phyloP scores from a whole-genome alignment of 2,888 invertebrate genomes.

The Scaptomyza caliginosa region DNA sequence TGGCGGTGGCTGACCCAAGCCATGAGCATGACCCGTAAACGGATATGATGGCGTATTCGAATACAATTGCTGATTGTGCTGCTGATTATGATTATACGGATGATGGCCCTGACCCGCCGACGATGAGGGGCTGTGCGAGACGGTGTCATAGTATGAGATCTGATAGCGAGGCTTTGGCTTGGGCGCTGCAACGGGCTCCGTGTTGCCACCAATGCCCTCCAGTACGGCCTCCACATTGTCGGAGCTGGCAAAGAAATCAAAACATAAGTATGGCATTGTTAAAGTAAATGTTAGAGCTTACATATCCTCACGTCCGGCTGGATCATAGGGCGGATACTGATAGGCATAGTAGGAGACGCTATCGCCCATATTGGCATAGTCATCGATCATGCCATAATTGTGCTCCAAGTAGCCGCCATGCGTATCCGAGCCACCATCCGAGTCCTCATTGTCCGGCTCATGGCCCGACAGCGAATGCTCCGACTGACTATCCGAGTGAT shows the following conservation, averaged over 20 bases:
- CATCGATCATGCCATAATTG: slow-evolving; percentile 84
- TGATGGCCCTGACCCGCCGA: slow-evolving; percentile 49
- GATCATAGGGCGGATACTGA: slow-evolving; percentile 86
- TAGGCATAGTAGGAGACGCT: slow-evolving; percentile 87
- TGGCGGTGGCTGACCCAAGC: slow-evolving; percentile 59
- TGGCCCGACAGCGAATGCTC: slow-evolving; percentile 88
- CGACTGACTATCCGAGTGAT: slow-evolving; percentile 91
- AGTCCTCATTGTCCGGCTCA: slow-evolving; percentile 91
- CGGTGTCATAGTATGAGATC: slow-evolving; percentile 78
- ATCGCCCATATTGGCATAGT: slow-evolving; percentile 84
- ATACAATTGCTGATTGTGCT: slow-evolving; percentile 71
- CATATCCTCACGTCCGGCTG: slow-evolving; percentile 85
- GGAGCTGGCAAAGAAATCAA: slow-evolving; percentile 78
- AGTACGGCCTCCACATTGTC: slow-evolving; percentile 84
- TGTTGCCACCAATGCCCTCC: slow-evolving; percentile 81
- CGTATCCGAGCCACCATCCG: slow-evolving; percentile 88
- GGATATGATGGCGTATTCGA: slow-evolving; percentile 77
- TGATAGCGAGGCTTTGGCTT: slow-evolving; percentile 76
- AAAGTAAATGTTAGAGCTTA: slow-evolving; percentile 52
- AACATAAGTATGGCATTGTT: neutral
- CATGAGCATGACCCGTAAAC: slow-evolving; percentile 53
- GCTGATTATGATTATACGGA: slow-evolving; percentile 20
- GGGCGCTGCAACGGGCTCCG: slow-evolving; percentile 52
- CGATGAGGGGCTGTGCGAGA: slow-evolving; percentile 57
- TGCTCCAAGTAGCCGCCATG: slow-evolving; percentile 87